phyloP scores from a whole-genome alignment of 2,888 invertebrate genomes.

The Oscheius myriophilus region DNA sequence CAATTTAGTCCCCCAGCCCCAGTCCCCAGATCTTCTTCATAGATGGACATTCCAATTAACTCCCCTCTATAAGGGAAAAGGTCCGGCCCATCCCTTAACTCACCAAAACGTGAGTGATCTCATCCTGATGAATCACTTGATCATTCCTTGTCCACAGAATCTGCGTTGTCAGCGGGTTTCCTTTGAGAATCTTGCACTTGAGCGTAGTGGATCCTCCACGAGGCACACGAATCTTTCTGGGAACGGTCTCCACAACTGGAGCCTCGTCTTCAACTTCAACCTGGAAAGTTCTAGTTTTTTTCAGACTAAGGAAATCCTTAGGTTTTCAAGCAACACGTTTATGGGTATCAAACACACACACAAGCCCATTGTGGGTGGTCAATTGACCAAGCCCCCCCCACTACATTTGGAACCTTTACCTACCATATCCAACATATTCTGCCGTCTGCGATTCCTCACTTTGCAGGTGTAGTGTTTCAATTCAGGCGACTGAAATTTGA shows the following conservation, averaged over 20 bases:
- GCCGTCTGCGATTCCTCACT: slow-evolving; percentile 49
- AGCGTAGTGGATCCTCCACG: slow-evolving; percentile 36
- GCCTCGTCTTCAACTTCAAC: slow-evolving; percentile 38
- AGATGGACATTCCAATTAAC: no score
- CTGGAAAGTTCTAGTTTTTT: no score
- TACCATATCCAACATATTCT: slow-evolving; percentile 38
- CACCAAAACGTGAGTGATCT: slow-evolving; percentile 43
- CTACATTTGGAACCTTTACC: background rate
- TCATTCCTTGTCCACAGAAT: slow-evolving; percentile 55
- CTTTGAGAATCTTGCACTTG: slow-evolving; percentile 42
- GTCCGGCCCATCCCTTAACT: no score
- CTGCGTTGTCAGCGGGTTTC: slow-evolving; percentile 50
- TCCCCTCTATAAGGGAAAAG: no score
- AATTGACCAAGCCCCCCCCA: background rate
- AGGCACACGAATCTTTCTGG: slow-evolving; percentile 28
- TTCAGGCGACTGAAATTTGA: slow-evolving; percentile 54
- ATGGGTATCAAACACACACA: background rate
- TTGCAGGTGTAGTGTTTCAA: slow-evolving; percentile 57
- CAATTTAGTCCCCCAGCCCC: no score
- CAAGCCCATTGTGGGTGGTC: background rate
- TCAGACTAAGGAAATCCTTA: no score
- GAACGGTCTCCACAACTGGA: slow-evolving; percentile 38
- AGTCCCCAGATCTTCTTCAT: no score
- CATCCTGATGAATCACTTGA: slow-evolving; percentile 39
- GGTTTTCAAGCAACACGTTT: no score